These are phyloP conservation scores for Amblyopsis rosae DNA, from an alignment of 2,113 vertebrate species.

Conservation along the genomic window DNA sequence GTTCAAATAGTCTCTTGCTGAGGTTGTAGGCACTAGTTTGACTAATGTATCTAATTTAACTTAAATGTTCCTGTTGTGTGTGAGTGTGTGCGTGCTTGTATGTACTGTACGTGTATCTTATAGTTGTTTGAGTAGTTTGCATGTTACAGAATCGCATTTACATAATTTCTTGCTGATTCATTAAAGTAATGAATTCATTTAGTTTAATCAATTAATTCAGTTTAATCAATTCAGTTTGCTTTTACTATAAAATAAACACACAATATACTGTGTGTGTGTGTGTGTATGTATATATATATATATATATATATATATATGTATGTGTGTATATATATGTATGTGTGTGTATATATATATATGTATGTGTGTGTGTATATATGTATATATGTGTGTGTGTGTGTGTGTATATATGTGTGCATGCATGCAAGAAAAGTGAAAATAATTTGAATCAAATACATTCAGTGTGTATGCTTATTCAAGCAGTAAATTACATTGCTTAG, in stretches of 20 bases:
- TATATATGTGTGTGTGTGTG: too few species aligned
- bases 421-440: conserved; percentile 16
- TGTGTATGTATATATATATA: too few species aligned
- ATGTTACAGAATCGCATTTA: conserved; percentile 16
- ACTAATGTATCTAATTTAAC: background rate
- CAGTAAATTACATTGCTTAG: conserved; percentile 74
- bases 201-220: too few species aligned
- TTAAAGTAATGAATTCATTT: conserved; percentile 25
- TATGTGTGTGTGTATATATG: too few species aligned
- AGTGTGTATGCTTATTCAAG: conserved; percentile 58
- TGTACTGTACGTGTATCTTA: too few species aligned
- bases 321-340: too few species aligned
- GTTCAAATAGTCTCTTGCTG: background rate
- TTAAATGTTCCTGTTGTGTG: background rate
- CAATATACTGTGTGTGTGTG: conserved; percentile 14
- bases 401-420: too few species aligned
- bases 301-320: too few species aligned
- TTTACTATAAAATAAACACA: conserved; percentile 12
- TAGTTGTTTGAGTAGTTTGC: too few species aligned
- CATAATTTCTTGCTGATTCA: conserved; percentile 24
- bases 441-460: conserved; percentile 33
- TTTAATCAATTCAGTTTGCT: conserved; percentile 6
- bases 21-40: conserved; percentile 7
- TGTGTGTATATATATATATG: too few species aligned
- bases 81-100: too few species aligned